Evolutionary conservation across 2,888 invertebrate genomes (phyloP).

Genomic region (Rugalucina vietnamica): DNA sequence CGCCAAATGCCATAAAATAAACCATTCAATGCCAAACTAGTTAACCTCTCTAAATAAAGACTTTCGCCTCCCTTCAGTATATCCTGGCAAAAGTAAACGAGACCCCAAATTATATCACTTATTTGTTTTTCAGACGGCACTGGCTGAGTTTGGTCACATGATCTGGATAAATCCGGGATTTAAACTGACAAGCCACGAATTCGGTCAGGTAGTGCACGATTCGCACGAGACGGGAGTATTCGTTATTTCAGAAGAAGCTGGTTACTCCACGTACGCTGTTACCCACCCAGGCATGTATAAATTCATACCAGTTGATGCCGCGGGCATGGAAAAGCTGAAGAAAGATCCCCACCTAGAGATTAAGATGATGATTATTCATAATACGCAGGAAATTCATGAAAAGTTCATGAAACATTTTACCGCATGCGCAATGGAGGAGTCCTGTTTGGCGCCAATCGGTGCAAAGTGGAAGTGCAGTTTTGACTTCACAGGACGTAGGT

Average conservation of each 20-base stretch:
- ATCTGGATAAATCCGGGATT: constrained; percentile 79
- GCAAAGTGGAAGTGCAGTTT: constrained; percentile 69
- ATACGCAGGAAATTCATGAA: constrained; percentile 72
- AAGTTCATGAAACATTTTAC: constrained; percentile 80
- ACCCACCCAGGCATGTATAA: constrained; percentile 80
- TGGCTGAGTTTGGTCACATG: constrained; percentile 79
- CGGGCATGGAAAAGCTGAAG: constrained; percentile 72
- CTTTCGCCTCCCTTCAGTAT: too few relatives aligned
- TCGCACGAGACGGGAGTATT: constrained; percentile 74
- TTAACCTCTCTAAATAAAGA: too few relatives aligned
- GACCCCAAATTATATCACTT: too few relatives aligned
- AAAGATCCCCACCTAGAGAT: constrained; percentile 75
- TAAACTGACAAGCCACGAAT: constrained; percentile 59
- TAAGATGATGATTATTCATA: constrained; percentile 78
- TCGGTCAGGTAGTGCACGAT: constrained; percentile 73
- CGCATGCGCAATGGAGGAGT: constrained; percentile 80
- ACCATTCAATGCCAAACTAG: too few relatives aligned
- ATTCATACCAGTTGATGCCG: constrained; percentile 79
- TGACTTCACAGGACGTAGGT: constrained; percentile 64
- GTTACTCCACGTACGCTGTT: constrained; percentile 72
- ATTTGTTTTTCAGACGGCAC: constrained; percentile 73
- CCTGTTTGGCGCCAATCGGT: constrained; percentile 80
- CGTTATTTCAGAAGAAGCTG: constrained; percentile 67
- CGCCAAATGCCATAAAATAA: too few relatives aligned
- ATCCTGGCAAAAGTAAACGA: too few relatives aligned